phyloP scores from a whole-genome alignment of 2,113 vertebrate species.

The Enhydra lutris region DNA sequence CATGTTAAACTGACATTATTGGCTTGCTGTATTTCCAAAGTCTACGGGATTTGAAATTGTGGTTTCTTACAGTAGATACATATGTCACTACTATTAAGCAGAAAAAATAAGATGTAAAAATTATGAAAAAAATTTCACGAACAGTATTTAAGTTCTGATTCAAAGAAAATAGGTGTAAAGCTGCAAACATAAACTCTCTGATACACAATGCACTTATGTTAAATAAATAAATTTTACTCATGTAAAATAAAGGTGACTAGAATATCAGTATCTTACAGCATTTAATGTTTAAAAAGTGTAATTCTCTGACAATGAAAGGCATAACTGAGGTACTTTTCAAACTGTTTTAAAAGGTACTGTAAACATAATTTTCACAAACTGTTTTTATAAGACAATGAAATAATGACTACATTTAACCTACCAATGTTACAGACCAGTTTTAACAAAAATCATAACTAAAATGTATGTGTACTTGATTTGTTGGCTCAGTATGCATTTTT shows the following conservation, averaged over 20 bases:
- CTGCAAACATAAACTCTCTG: neutral
- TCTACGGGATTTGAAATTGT: neutral
- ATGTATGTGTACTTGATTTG: neutral
- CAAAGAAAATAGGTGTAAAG: neutral
- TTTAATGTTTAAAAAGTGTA: neutral
- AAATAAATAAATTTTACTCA: neutral
- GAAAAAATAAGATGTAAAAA: constrained; percentile 38
- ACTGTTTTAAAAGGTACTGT: constrained; percentile 15
- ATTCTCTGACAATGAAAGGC: neutral
- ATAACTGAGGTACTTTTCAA: neutral
- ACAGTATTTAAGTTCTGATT: constrained; percentile 9
- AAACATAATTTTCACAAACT: neutral
- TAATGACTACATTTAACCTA: neutral
- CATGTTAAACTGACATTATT: constrained; percentile 38
- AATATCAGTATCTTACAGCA: neutral
- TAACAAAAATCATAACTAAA: constrained; percentile 12
- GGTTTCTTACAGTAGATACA: neutral
- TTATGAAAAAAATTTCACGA: constrained; percentile 3
- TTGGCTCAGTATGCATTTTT: neutral
- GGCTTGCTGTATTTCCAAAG: constrained; percentile 5
- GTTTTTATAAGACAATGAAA: neutral
- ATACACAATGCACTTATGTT: neutral
- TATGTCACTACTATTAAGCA: neutral
- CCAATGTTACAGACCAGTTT: neutral
- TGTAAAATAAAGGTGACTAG: neutral